Percentiles rank a stretch among this genome's conserved stretches.
These are phyloP conservation scores for Pachycephus smyrnensis DNA, from an alignment of 2,888 invertebrate genomes.

Conservation along the genomic window DNA sequence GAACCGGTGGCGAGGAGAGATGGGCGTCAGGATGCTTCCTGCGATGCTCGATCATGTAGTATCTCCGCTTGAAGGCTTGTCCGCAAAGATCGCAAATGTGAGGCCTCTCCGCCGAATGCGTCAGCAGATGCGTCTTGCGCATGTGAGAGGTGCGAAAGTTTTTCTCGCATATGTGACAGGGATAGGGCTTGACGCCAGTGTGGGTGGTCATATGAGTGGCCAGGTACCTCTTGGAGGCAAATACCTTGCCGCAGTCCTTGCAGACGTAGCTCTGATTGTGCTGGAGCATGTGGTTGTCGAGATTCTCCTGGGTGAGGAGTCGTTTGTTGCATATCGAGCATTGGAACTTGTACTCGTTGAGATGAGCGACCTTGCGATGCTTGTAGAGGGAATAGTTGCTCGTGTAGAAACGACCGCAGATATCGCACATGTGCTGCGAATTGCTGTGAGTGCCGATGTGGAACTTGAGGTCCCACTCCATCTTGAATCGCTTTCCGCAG, in stretches of 20 bases:
- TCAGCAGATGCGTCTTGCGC: constrained; percentile 45
- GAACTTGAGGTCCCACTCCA: constrained; percentile 55
- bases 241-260: constrained; percentile 52
- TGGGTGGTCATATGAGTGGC: constrained; percentile 48
- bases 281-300: constrained; percentile 48
- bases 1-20: constrained; percentile 40
- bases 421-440: constrained; percentile 54
- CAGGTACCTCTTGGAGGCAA: constrained; percentile 52
- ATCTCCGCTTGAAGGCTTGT: constrained; percentile 44
- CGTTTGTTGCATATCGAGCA: constrained; percentile 53
- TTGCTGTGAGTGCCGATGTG: constrained; percentile 49
- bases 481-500: constrained; percentile 51
- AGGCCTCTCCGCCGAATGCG: constrained; percentile 45
- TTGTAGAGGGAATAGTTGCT: constrained; percentile 52
- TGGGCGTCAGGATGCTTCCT: constrained; percentile 46
- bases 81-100: constrained; percentile 51
- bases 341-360: constrained; percentile 51
- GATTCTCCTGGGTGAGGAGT: constrained; percentile 47
- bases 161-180: constrained; percentile 51
- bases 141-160: constrained; percentile 46
- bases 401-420: constrained; percentile 54
- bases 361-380: constrained; percentile 50
- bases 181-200: constrained; percentile 47
- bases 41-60: constrained; percentile 45
- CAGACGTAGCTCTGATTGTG: constrained; percentile 50